These are phyloP conservation scores for Epinotia demarniana DNA, from an alignment of 2,888 invertebrate genomes.

Conservation along the genomic window DNA sequence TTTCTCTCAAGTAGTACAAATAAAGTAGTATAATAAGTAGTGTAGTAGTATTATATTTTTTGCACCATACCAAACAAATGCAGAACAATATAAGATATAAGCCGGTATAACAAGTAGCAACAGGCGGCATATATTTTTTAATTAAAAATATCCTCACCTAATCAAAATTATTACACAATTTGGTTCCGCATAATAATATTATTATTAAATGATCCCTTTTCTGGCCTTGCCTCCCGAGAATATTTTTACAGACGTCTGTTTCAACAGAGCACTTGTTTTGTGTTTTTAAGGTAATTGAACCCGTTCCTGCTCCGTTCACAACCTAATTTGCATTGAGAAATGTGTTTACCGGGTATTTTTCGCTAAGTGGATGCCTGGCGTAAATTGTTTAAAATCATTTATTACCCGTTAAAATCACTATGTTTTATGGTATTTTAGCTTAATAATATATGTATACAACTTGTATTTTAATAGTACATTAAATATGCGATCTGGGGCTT, in stretches of 20 bases:
- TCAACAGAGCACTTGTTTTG: conserved; percentile 18
- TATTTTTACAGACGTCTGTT: neutral
- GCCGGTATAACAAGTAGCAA: too few species aligned
- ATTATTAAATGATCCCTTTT: neutral
- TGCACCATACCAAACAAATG: too few species aligned
- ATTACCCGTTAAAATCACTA: conserved; percentile 10
- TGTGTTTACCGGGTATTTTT: conserved; percentile 29
- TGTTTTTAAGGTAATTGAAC: conserved; percentile 37
- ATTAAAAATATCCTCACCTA: neutral
- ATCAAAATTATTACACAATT: neutral
- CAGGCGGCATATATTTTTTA: neutral
- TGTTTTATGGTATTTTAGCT: neutral
- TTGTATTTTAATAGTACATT: too few species aligned
- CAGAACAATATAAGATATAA: too few species aligned
- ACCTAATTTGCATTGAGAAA: conserved; percentile 31
- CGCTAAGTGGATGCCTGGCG: conserved; percentile 29
- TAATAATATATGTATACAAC: too few species aligned
- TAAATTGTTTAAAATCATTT: conserved; percentile 25
- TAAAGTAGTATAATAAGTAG: too few species aligned
- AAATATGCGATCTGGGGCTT: too few species aligned
- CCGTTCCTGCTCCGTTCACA: conserved; percentile 28
- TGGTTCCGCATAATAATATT: neutral
- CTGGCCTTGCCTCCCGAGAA: neutral
- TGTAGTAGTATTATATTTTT: too few species aligned
- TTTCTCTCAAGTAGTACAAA: too few species aligned